A percentile compares a stretch with the other conserved stretches of the same genome.
Conservation (phyloP, 2,888 invertebrate species). For the Athripsodes cinereus region DNA sequence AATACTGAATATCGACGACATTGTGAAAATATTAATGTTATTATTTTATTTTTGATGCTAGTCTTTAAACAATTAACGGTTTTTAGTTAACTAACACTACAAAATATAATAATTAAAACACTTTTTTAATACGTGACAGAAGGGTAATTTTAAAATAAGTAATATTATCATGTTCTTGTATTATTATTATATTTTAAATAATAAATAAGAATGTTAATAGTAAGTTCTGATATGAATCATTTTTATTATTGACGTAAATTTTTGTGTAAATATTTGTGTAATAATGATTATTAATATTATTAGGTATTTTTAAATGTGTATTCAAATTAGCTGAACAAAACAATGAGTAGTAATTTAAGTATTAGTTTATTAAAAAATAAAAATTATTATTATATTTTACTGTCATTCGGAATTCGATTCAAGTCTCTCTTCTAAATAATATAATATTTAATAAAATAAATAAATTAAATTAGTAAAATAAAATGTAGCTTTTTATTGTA, state of each 20-base stretch:
- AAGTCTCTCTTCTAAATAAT: too few relatives aligned
- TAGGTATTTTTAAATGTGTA: neutral
- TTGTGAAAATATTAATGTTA: neutral
- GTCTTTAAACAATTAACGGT: neutral
- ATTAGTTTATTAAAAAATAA: too few relatives aligned
- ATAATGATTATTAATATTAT: neutral
- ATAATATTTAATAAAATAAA: too few relatives aligned
- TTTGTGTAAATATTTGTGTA: neutral
- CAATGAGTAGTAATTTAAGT: too few relatives aligned
- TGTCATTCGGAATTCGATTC: too few relatives aligned
- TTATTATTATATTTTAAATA: neutral
- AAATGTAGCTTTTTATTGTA: too few relatives aligned
- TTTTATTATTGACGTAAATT: neutral
- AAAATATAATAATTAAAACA: neutral
- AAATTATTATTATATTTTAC: too few relatives aligned
- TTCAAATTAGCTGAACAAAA: too few relatives aligned
- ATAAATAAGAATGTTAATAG: neutral
- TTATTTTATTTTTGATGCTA: conserved; percentile 2
- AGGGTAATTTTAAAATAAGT: neutral
- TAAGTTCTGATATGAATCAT: neutral
- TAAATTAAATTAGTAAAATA: too few relatives aligned
- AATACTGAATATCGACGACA: neutral
- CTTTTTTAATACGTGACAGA: neutral
- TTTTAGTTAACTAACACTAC: neutral
- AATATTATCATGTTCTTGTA: neutral